Base-by-base conservation (phyloP, 2,797 vertebrate genomes). In the Lutjanus campechanus region DNA sequence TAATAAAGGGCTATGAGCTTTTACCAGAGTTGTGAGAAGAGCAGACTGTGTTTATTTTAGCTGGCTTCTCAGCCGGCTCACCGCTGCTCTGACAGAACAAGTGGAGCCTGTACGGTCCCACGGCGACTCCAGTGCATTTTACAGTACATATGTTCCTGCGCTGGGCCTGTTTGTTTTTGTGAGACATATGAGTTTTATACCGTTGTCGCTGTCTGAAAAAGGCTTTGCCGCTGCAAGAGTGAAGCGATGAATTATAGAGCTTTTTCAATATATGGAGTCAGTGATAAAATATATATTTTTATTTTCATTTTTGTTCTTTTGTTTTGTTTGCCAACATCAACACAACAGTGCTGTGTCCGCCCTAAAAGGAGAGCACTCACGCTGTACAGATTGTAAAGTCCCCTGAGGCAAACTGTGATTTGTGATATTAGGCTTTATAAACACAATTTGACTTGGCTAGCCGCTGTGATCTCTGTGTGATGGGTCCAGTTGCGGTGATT, bases 1-100 rank as follows among this genome's bases (percentile, higher is more conserved):
- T 91, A 93, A 89, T 92, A 91, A 93, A 89, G 43, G 69, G 50
- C 68, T 74, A 82, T 78, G 77, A 87, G 90, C 89, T 89, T 92
- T 90, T 91, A 89, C 81, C 74, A 72, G 78, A 87, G 77, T 71
- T 89, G 86, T 89, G 86, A 85, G 85, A 83, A 56, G 78, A 90
- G 59, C 77, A 81, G 79, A 47, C 61, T 78, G 69, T 86, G 84
- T 88, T 91, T 88, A 73, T 88, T 89, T 87, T 79, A 85, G 77
- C 64, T 59, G 51, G 71, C 67, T 79, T 73, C 72, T 81, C 80
- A 56, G 77, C 41, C 54, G 41, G 56, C 61, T 82, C 76, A 62
- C 53, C 76, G 81, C 85, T 22, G 61, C 73, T 40, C 78, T 81
- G 84, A 88, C 83, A 83, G 73, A 87, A 63, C 75, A 75, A 76